These are phyloP conservation scores for Typhlichthys eigenmanni DNA, from an alignment of 2,797 vertebrate species.

Conservation along the genomic window DNA sequence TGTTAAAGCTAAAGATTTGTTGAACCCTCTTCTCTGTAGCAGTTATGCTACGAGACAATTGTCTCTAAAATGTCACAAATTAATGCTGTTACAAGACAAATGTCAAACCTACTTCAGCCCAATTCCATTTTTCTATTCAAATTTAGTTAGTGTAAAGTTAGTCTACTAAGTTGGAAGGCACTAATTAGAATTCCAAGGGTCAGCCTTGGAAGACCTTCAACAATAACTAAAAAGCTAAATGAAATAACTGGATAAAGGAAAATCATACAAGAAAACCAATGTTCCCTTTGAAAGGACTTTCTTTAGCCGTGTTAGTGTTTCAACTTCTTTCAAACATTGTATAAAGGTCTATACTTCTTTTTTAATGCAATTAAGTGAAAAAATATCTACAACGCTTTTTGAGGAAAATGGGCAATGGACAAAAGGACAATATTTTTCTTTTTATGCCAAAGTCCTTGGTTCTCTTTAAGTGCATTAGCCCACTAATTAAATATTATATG, in stretches of 20 bases:
- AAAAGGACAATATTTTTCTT: slow-evolving; percentile 67
- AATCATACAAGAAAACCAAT: slow-evolving; percentile 31
- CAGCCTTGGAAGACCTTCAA: slow-evolving; percentile 57
- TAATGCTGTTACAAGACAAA: not conserved
- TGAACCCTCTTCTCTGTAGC: no score
- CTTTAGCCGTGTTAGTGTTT: slow-evolving; percentile 48
- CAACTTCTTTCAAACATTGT: slow-evolving; percentile 63
- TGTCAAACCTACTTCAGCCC: not conserved
- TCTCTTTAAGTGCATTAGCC: slow-evolving; percentile 70
- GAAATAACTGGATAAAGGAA: slow-evolving; percentile 48
- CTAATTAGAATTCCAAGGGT: slow-evolving; percentile 52
- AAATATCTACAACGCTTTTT: slow-evolving; percentile 59
- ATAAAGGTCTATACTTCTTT: slow-evolving; percentile 69
- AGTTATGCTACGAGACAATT: no score
- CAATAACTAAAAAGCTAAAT: slow-evolving; percentile 61
- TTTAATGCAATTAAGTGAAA: slow-evolving; percentile 67
- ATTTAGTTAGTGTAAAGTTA: not conserved
- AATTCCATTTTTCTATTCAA: not conserved
- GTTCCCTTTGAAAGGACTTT: slow-evolving; percentile 44
- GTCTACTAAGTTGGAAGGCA: not conserved
- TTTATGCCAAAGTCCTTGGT: slow-evolving; percentile 72
- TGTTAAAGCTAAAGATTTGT: no score
- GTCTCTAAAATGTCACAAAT: not conserved
- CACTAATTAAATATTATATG: slow-evolving; percentile 76
- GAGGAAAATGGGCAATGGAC: slow-evolving; percentile 66